Base-by-base conservation (phyloP, 2,888 invertebrate species). In the Lasioglossum lativentre region DNA sequence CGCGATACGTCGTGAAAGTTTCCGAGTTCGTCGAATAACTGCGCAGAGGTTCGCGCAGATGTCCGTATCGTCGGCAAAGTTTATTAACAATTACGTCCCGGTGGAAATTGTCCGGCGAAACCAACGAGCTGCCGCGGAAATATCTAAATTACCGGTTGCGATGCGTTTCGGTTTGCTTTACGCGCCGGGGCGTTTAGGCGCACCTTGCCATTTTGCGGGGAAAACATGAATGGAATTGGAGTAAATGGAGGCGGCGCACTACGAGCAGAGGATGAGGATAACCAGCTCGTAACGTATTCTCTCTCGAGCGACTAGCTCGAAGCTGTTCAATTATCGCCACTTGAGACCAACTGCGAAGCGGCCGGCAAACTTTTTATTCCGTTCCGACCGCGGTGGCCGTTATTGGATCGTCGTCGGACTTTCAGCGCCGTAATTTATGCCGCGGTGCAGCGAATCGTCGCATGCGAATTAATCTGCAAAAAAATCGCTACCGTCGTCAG, bases 291-390 rank as follows among this genome's bases (percentile, higher is more conserved):
- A 66, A 66, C 66, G 66, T 34, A 66, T 66, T 66, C 66, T 63
- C 30, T 30, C 23, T 30, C 30, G 66, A 82, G 75, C 80, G 73
- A 79, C 84, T 83, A 75, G 78, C 82, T 83, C 42, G 74, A 73
- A 85, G 78, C 89, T 47, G 84, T 84, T 86, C 90, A 87, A 90
- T 90, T 90, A 88, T 90, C 88, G 80, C 81, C 86, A 90, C 90
- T 90, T 86, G 86, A 90, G 74, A 34, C 86, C 52, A 86, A 88
- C 86, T 74, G 72, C 79, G 68, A 86, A 70, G 84, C 83, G 86
- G 63, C 78, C 68, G 47, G 83, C 73, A 81, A 86, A 85, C 90
- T 90, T 71, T 89, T 90, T 83, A 71, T 83, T 78, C 82, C 74
- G 73, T 42, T 42, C 12, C 42, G 0, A 52, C 79, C 59, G 30